phyloP scores from a whole-genome alignment of 2,888 invertebrate species.

The Morpho deidamia region DNA sequence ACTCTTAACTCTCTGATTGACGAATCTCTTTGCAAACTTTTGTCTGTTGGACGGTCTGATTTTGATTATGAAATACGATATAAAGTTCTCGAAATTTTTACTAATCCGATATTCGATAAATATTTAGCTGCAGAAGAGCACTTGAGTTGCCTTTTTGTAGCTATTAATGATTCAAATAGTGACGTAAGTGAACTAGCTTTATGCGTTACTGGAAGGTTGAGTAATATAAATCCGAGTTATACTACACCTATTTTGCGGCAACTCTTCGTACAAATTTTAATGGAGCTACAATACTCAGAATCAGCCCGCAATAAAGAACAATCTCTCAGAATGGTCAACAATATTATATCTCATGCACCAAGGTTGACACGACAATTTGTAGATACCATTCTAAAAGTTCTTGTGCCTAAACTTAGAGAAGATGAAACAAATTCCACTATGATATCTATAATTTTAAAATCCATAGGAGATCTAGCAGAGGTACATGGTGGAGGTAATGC shows the following conservation, averaged over 20 bases:
- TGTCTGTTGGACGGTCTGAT: slow-evolving; percentile 96
- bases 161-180: slow-evolving; percentile 96
- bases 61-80: slow-evolving; percentile 95
- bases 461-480: slow-evolving; percentile 97
- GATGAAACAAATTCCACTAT: slow-evolving; percentile 94
- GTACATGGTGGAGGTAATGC: slow-evolving; percentile 91
- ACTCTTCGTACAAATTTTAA: slow-evolving; percentile 92
- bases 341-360: slow-evolving; percentile 95
- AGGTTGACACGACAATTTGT: slow-evolving; percentile 96
- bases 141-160: slow-evolving; percentile 93
- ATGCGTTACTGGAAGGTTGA: slow-evolving; percentile 93
- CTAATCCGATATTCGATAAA: slow-evolving; percentile 92
- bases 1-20: slow-evolving; percentile 94
- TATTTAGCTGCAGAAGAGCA: slow-evolving; percentile 98
- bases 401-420: slow-evolving; percentile 94
- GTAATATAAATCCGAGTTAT: slow-evolving; percentile 97
- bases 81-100: slow-evolving; percentile 93
- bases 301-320: slow-evolving; percentile 98
- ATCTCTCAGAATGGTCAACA: slow-evolving; percentile 95
- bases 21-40: slow-evolving; percentile 92
- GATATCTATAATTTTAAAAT: slow-evolving; percentile 91
- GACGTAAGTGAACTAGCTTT: slow-evolving; percentile 96
- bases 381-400: slow-evolving; percentile 93
- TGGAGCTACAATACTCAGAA: slow-evolving; percentile 96
- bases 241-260: slow-evolving; percentile 97